These are phyloP conservation scores for Amblyjoppa fuscipennis DNA, from an alignment of 2,888 invertebrate species.

Conservation along the genomic window DNA sequence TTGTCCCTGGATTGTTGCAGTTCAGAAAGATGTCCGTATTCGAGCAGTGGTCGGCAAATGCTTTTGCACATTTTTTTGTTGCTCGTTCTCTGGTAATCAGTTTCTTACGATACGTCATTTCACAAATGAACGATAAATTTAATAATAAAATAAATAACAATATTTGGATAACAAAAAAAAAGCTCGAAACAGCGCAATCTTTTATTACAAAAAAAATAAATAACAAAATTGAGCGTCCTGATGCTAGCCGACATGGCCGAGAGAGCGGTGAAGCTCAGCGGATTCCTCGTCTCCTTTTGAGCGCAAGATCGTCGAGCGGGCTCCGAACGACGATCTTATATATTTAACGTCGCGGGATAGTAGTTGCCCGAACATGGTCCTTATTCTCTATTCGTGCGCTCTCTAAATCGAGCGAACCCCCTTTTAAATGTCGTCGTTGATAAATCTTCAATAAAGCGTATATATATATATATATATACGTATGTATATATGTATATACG, in stretches of 20 bases:
- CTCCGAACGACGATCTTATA: not conserved
- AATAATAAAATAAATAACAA: no score
- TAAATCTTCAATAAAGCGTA: slow-evolving; percentile 48
- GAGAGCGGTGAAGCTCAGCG: not conserved
- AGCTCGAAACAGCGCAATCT: no score
- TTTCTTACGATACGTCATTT: not conserved
- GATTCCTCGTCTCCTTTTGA: not conserved
- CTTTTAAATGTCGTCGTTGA: slow-evolving; percentile 48
- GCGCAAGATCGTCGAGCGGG: not conserved
- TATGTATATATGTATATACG: slow-evolving; percentile 1
- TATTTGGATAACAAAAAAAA: no score
- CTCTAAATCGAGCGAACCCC: slow-evolving; percentile 40
- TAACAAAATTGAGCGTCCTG: no score
- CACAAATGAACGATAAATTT: not conserved
- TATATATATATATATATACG: slow-evolving; percentile 13
- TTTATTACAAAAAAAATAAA: no score
- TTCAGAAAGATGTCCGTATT: no score
- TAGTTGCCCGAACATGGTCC: slow-evolving; percentile 30
- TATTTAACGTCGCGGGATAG: not conserved
- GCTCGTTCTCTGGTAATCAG: not conserved
- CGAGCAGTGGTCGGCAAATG: not conserved
- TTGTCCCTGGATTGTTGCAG: no score
- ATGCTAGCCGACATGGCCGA: no score
- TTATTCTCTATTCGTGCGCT: slow-evolving; percentile 45
- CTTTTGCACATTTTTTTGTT: not conserved